Evolutionary conservation across 2,888 invertebrate genomes (phyloP), one percentile per base, ranked within the genome.

Genomic region (Ophioninae sp.): DNA sequence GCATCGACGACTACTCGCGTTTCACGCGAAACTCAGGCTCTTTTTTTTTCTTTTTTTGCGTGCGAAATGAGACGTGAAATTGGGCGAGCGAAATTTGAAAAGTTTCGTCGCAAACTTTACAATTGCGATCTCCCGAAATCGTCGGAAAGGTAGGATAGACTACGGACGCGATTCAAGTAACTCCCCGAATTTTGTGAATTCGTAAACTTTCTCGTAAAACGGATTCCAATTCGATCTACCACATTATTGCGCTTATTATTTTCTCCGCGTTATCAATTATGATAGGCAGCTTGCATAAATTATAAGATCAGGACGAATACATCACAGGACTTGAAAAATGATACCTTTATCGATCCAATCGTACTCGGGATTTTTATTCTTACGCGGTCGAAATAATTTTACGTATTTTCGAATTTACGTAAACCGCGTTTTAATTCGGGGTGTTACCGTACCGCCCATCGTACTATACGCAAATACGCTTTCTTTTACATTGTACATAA

Each of bases 401-500:
- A 50, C 50, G 50, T 50, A 17, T 50, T 13, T 3, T 2, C 7
- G 6, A 41, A 8, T 41, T 41, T 41, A 41, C 41, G 41, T 41
- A 41, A 41, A 8, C 8, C 17, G 50, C 0, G 17, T 50, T 6
- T 50, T 17, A 17, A 50, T 10, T 50, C 50, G 17, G 50, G 50
- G 13, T 44, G 57, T 68, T 17, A 65, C 21, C 37, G 62, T 50
- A 62, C 41, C 37, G 30, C 41, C 50, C 5, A 44, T 17, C 7
- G 10, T 44, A 50, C 50, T 50, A 10, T 30, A 8, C 10, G 64
- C 75, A 65, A 69, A 41, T 81, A 41, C 8, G 50, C 41, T 59
- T 21, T 76, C 30, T 69, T 75, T 64, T 41, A 81, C 50, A 23
- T 75, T 80, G 80, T 80, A 80, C 17, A 67, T 79, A 77, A 23